Evolutionary conservation across 2,113 vertebrate genomes (phyloP).

Genomic region (Agelaius phoeniceus): DNA sequence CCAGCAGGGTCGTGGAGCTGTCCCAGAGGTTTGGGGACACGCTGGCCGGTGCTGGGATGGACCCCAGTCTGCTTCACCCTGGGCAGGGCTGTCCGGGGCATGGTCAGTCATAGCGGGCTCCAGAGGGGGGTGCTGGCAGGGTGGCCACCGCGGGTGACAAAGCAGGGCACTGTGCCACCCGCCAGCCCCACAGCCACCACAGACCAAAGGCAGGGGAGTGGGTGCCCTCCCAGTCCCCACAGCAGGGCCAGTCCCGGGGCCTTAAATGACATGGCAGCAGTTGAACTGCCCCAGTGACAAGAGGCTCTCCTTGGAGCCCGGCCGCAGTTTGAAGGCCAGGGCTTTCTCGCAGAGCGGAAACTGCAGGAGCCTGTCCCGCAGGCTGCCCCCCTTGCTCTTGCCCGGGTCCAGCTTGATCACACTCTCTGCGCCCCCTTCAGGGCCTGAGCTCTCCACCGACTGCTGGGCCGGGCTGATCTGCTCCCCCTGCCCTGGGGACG

Average conservation of each 20-base stretch:
- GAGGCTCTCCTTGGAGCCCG: constrained; percentile 81
- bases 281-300: constrained; percentile 88
- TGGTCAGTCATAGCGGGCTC: neutral
- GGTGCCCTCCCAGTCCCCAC: neutral
- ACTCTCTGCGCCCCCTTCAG: neutral
- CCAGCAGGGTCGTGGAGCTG: accelerated
- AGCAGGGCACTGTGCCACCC: neutral
- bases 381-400: constrained; percentile 78
- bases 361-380: constrained; percentile 70
- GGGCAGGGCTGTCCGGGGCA: accelerated
- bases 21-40: neutral
- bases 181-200: neutral
- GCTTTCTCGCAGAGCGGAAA: constrained; percentile 68
- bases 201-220: neutral
- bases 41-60: accelerated
- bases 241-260: accelerated
- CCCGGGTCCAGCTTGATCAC: constrained; percentile 67
- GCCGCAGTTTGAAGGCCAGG: constrained; percentile 61
- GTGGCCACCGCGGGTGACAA: neutral
- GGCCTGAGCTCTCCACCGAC: neutral
- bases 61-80: neutral
- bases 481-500: neutral
- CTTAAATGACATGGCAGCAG: constrained; percentile 86
- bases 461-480: neutral
- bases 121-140: accelerated